phyloP scores from a whole-genome alignment of 2,888 invertebrate species.

The Mesorhabditis sp. region DNA sequence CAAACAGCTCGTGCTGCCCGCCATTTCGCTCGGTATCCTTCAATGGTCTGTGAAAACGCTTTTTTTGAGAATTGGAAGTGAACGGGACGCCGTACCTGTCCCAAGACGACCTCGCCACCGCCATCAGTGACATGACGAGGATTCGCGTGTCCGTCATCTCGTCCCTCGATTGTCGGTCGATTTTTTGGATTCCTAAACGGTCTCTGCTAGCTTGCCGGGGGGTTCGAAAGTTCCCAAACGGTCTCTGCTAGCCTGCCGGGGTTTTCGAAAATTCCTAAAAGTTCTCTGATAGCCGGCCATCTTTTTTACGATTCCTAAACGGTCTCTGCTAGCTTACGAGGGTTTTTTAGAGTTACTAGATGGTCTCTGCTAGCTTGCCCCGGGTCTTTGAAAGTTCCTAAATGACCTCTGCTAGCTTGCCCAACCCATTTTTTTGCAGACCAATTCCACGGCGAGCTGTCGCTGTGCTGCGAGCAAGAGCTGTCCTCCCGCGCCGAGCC shows the following conservation, averaged over 20 bases:
- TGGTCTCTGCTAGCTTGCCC: neutral
- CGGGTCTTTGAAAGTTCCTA: neutral
- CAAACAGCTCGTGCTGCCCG: conserved; percentile 54
- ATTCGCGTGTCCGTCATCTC: conserved; percentile 43
- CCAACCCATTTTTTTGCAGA: conserved; percentile 12
- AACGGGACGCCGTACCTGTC: conserved; percentile 40
- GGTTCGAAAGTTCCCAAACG: neutral
- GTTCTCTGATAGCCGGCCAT: too few species aligned
- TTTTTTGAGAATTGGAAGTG: conserved; percentile 35
- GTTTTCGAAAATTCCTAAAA: neutral
- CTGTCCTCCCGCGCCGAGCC: conserved; percentile 36
- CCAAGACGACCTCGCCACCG: conserved; percentile 47
- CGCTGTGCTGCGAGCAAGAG: conserved; percentile 51
- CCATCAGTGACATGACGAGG: conserved; percentile 44
- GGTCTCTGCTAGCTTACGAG: too few species aligned
- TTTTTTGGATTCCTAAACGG: conserved; percentile 12
- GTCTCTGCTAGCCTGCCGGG: neutral
- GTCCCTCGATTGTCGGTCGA: conserved; percentile 34
- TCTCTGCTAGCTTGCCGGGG: neutral
- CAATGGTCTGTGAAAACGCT: neutral
- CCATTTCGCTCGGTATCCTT: conserved; percentile 39
- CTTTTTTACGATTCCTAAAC: neutral
- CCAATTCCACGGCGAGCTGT: conserved; percentile 36
- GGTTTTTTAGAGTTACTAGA: too few species aligned
- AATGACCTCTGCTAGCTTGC: too few species aligned